Conservation (phyloP, 2,888 invertebrate genomes). For the Drosophila demipolita region DNA sequence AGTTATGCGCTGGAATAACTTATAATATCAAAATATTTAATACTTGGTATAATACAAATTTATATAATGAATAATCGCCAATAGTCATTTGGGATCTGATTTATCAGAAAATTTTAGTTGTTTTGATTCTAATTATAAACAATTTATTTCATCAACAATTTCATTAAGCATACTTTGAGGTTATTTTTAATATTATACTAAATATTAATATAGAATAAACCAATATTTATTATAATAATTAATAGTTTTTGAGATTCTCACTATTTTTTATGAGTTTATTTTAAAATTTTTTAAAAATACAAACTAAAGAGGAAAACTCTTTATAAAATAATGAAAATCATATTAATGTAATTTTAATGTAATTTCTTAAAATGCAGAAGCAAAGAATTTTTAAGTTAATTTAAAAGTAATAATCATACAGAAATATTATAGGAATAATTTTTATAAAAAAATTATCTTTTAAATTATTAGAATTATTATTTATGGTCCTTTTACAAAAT, state of each 20-base stretch:
- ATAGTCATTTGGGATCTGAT: background rate
- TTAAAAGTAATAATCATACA: too few species aligned
- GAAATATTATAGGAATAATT: too few species aligned
- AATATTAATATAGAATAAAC: background rate
- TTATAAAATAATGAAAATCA: too few species aligned
- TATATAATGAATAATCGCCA: background rate
- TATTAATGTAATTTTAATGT: too few species aligned
- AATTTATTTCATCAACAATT: background rate
- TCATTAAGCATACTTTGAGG: background rate
- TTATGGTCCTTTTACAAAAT: background rate
- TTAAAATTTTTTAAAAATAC: background rate
- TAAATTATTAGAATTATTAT: too few species aligned
- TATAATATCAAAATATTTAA: too few species aligned
- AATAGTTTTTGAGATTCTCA: background rate
- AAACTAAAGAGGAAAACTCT: background rate
- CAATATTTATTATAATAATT: background rate
- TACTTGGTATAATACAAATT: background rate
- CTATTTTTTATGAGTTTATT: background rate
- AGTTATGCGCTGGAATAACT: too few species aligned
- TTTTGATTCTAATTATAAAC: background rate
- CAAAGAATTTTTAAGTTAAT: too few species aligned
- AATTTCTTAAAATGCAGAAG: too few species aligned
- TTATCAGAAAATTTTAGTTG: background rate
- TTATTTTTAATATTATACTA: background rate
- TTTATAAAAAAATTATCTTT: too few species aligned